Evolutionary conservation across 1,140 invertebrate genomes (phyloP).

Genomic region (Littorina saxatilis): DNA sequence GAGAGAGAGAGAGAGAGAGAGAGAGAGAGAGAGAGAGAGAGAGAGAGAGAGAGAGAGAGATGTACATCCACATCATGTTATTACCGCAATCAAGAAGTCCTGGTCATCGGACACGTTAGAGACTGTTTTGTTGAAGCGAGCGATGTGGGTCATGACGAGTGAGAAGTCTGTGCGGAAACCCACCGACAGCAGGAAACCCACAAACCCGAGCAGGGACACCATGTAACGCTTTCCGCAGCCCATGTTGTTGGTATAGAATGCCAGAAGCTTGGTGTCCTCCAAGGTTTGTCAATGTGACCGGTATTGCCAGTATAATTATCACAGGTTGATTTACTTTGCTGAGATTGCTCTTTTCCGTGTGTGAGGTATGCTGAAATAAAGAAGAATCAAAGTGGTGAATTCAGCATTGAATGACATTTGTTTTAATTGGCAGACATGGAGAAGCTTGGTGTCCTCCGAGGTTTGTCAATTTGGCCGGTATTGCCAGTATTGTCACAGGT

Average conservation of each 20-base stretch:
- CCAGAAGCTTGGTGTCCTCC: not conserved
- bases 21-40: not conserved
- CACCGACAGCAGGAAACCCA: slow-evolving; percentile 50
- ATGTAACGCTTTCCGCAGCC: slow-evolving; percentile 45
- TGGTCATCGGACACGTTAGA: not conserved
- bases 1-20: not conserved
- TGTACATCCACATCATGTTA: not conserved
- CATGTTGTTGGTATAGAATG: not conserved
- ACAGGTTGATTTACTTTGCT: not conserved
- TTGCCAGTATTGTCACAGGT: not conserved
- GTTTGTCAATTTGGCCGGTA: not conserved
- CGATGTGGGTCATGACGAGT: slow-evolving; percentile 53
- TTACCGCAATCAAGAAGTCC: slow-evolving; percentile 4
- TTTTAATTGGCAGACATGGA: too few species aligned
- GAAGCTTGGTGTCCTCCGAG: not conserved
- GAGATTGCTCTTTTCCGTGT: too few species aligned
- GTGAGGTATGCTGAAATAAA: not conserved
- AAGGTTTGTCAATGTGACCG: not conserved
- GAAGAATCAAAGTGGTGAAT: not conserved
- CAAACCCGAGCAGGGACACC: slow-evolving; percentile 49
- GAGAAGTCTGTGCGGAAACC: slow-evolving; percentile 52
- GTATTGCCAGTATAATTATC: not conserved
- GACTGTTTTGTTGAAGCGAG: not conserved
- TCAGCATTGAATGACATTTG: too few species aligned
- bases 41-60: not conserved